Evolutionary conservation across 2,888 invertebrate species (phyloP), one percentile per base, ranked within the genome.

Genomic region (Acanthoscelides obtectus): DNA sequence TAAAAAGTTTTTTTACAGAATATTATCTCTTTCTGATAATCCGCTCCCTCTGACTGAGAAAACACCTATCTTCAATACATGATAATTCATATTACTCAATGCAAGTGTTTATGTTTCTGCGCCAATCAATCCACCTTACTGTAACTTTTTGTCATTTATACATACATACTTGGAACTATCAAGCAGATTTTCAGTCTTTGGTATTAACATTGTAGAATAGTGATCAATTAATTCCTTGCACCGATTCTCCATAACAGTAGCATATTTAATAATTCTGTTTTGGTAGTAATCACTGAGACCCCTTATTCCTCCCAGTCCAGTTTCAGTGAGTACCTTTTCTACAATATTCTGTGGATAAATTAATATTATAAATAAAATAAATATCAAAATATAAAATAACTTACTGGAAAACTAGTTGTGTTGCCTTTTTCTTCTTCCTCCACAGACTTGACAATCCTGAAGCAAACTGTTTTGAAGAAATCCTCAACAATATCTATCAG

Each of bases 281-380:
- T 89, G 88, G 79, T 91, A 91, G 82, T 89, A 91, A 77, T 88
- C 87, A 76, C 89, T 87, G 20, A 91, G 80, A 2, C 86, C 87
- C 67, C 84, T 83, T 5, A 89, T 84, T 22, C 90, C 89, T 63
- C 90, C 91, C 45, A 90, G 80, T 0, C 90, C 90, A 77, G 88
- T 86, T 82, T 91, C 90, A 68, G 87, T 84, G 67, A 90, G 85
- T 20, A 90, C 89, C 79, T 89, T 86, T 78, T 91, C 90, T 77
- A 90, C 83, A 21, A 87, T 86, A 82, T 90, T 89, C 90, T 91
- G 75, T n/a, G n/a, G n/a, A n/a, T n/a, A n/a, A n/a, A n/a, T n/a
- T n/a, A 77, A 77, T 69, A 68, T 45, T 45, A 12, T 1, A 12
- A 1, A 73, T 20, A 69, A 2, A 27, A 25, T n/a, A n/a, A 1